Percentiles rank a stretch among this genome's conserved stretches.
Evolutionary conservation across 2,888 invertebrate genomes (phyloP).

Genomic region (Pseudolycoriella hygida): DNA sequence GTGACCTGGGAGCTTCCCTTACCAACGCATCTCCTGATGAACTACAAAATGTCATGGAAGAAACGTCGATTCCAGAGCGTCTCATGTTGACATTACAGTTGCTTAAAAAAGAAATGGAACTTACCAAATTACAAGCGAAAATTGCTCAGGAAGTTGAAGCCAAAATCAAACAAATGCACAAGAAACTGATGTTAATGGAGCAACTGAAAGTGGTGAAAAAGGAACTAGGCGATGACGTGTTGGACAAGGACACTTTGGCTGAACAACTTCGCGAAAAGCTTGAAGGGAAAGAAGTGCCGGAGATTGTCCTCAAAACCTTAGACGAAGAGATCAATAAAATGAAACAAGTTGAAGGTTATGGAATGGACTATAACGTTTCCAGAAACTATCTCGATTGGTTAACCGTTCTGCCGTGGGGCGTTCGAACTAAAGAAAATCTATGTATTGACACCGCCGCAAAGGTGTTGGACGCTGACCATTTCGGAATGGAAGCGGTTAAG

Average conservation of each 20-base stretch:
- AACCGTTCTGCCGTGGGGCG: constrained; percentile 92
- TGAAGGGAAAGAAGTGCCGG: constrained; percentile 68
- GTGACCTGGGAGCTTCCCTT: constrained; percentile 88
- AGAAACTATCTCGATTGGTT: constrained; percentile 99
- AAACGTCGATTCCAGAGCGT: constrained; percentile 84
- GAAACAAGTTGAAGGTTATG: constrained; percentile 89
- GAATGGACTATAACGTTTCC: constrained; percentile 97
- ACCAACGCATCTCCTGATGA: constrained; percentile 85
- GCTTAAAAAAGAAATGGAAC: constrained; percentile 90
- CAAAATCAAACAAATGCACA: constrained; percentile 95
- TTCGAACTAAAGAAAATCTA: constrained; percentile 79
- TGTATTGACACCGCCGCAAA: constrained; percentile 66
- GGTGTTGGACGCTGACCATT: constrained; percentile 91
- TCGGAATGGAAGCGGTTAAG: constrained; percentile 99
- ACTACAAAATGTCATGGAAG: constrained; percentile 83
- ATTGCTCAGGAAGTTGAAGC: constrained; percentile 96
- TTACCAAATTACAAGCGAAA: constrained; percentile 91
- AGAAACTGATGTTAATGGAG: constrained; percentile 94
- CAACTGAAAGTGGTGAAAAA: constrained; percentile 97
- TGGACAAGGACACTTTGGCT: constrained; percentile 94
- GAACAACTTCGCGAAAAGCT: constrained; percentile 72
- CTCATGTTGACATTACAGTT: constrained; percentile 77
- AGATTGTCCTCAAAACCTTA: constrained; percentile 44
- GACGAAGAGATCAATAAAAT: constrained; percentile 94
- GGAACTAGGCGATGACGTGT: constrained; percentile 94